Percentiles rank a stretch among this genome's conserved stretches.
Evolutionary conservation across 2,888 invertebrate genomes (phyloP).

Genomic region (Parnassius smintheus): DNA sequence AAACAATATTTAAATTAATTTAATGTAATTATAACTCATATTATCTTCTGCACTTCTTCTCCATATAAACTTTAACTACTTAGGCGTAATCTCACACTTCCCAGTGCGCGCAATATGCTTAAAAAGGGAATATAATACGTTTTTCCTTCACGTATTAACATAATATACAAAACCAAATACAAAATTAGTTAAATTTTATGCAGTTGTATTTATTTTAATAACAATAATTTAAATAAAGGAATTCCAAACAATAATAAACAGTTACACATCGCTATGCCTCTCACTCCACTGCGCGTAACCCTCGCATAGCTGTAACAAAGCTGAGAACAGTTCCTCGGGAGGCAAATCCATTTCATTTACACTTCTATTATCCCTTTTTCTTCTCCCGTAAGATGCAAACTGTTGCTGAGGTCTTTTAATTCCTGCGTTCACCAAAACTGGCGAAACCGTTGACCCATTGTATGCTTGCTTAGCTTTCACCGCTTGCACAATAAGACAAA

Average conservation of each 20-base stretch:
- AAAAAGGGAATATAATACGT: too few species aligned
- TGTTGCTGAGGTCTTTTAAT: constrained; percentile 69
- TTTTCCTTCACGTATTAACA: too few species aligned
- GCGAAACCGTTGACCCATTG: constrained; percentile 46
- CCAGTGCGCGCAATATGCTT: too few species aligned
- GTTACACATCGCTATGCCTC: neutral
- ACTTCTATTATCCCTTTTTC: constrained; percentile 40
- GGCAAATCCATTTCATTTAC: constrained; percentile 50
- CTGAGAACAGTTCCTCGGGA: constrained; percentile 75
- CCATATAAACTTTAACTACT: too few species aligned
- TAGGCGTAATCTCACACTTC: too few species aligned
- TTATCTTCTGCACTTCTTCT: too few species aligned
- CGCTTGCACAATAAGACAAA: constrained; percentile 89
- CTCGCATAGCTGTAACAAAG: constrained; percentile 77
- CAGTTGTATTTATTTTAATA: too few species aligned
- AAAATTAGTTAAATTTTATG: too few species aligned
- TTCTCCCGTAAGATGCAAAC: constrained; percentile 63
- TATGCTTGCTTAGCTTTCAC: constrained; percentile 83
- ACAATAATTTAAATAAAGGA: too few species aligned
- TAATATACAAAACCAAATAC: too few species aligned
- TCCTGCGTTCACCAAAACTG: constrained; percentile 62
- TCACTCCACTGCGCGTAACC: constrained; percentile 79
- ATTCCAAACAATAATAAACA: neutral
- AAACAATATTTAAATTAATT: too few species aligned
- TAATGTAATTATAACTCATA: too few species aligned